phyloP scores from a whole-genome alignment of 1,140 invertebrate genomes.

The Ctenoplectra terminalis region DNA sequence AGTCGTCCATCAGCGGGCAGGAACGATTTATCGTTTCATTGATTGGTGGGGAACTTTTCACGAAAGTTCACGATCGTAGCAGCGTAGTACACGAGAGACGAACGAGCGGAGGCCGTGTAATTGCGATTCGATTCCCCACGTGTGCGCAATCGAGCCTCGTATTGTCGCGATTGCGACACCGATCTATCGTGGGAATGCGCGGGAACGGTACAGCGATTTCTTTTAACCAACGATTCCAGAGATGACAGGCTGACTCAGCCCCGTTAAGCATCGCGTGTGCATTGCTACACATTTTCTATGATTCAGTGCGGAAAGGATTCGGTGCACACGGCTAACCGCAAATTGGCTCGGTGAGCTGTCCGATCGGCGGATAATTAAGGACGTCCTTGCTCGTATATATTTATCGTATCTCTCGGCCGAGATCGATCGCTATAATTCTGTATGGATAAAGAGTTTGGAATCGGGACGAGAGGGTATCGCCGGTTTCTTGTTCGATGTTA shows the following conservation, averaged over 20 bases:
- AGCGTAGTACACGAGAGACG: background rate
- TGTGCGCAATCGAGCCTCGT: conserved; percentile 32
- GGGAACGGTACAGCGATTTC: conserved; percentile 35
- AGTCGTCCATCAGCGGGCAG: conserved; percentile 37
- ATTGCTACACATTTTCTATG: conserved; percentile 65
- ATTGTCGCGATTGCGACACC: conserved; percentile 74
- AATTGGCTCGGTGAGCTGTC: conserved; percentile 33
- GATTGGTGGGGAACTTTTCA: conserved; percentile 24
- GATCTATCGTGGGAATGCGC: conserved; percentile 76
- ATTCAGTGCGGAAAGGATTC: conserved; percentile 57
- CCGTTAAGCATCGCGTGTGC: background rate
- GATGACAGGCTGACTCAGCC: conserved; percentile 72
- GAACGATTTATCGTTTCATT: conserved; percentile 47
- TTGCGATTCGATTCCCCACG: conserved; percentile 38
- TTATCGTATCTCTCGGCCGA: conserved; percentile 7
- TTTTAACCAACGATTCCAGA: conserved; percentile 42
- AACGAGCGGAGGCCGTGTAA: conserved; percentile 5
- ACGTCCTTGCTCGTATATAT: conserved; percentile 34
- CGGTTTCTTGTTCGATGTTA: conserved; percentile 15
- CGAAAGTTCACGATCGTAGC: background rate
- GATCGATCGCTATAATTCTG: conserved; percentile 32
- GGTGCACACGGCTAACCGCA: conserved; percentile 20
- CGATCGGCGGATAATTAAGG: conserved; percentile 34
- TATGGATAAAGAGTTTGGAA: background rate
- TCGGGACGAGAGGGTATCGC: background rate